phyloP scores from a whole-genome alignment of 2,888 invertebrate genomes.

The Scelioninae gen. 2 region DNA sequence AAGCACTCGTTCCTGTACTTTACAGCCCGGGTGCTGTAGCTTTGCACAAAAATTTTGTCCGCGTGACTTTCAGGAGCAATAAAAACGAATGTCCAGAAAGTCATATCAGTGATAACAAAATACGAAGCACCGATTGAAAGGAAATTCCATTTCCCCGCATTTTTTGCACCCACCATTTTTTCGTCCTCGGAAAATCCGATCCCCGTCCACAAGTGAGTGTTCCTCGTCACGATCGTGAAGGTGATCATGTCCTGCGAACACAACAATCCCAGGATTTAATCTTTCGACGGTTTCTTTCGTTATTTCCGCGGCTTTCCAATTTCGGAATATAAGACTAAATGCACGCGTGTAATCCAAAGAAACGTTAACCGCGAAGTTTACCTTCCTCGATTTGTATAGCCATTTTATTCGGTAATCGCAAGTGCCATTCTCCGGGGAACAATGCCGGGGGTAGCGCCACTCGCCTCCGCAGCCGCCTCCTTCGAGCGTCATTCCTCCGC shows the following conservation, averaged over 20 bases:
- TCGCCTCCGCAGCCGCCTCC: constrained; percentile 83
- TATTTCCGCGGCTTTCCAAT: not conserved
- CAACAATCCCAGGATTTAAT: no score
- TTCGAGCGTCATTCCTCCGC: constrained; percentile 61
- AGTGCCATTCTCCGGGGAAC: constrained; percentile 79
- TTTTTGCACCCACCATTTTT: constrained; percentile 81
- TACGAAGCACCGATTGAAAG: no score
- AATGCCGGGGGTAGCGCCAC: constrained; percentile 85
- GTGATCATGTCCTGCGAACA: constrained; percentile 81
- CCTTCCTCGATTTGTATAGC: constrained; percentile 79
- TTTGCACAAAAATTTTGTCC: no score
- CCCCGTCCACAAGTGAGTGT: constrained; percentile 91
- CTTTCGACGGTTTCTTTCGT: no score
- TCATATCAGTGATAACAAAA: no score
- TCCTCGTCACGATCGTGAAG: constrained; percentile 87
- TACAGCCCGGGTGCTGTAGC: no score
- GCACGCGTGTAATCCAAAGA: constrained; percentile 4
- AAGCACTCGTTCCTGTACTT: no score
- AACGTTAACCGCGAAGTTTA: constrained; percentile 50
- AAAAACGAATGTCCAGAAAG: no score
- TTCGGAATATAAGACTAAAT: no score
- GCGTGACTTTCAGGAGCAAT: no score
- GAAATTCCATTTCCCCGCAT: no score
- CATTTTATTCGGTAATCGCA: constrained; percentile 90
- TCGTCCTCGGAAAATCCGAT: constrained; percentile 91